A percentile compares a stretch with the other conserved stretches of the same genome.
Evolutionary conservation across 2,888 invertebrate genomes (phyloP).

Genomic region (Cantharis nigra): DNA sequence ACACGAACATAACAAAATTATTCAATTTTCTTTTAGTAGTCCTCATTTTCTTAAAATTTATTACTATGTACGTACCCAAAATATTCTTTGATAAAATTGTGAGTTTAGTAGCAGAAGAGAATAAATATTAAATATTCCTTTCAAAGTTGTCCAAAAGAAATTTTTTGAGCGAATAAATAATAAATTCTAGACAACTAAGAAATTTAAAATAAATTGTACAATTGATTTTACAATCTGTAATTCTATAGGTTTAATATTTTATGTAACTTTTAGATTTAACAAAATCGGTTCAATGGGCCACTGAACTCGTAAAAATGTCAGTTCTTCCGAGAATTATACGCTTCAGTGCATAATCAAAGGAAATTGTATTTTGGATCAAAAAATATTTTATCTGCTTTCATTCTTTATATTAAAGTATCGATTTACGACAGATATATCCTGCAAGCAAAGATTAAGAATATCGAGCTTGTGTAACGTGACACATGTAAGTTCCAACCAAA

Average conservation of each 20-base stretch:
- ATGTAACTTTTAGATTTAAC: conserved; percentile 10
- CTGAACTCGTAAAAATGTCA: conserved; percentile 19
- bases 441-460: conserved; percentile 4
- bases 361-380: conserved; percentile 19
- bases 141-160: not conserved
- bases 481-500: not conserved
- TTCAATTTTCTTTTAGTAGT: not conserved
- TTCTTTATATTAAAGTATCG: conserved; percentile 3
- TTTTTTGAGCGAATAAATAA: not conserved
- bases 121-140: not conserved
- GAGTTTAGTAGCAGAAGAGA: not conserved
- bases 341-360: conserved; percentile 20
- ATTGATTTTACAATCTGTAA: not conserved
- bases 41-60: not conserved
- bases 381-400: conserved; percentile 6
- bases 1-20: not conserved
- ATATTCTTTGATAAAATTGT: not conserved
- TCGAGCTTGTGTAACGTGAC: not conserved
- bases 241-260: conserved; percentile 9
- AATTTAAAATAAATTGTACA: not conserved
- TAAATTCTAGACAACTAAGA: not conserved
- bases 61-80: not conserved
- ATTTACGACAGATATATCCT: conserved; percentile 4
- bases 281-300: conserved; percentile 10
- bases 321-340: conserved; percentile 16